These are phyloP conservation scores for Acanthacorydalis orientalis DNA, from an alignment of 2,888 invertebrate species.

Conservation along the genomic window DNA sequence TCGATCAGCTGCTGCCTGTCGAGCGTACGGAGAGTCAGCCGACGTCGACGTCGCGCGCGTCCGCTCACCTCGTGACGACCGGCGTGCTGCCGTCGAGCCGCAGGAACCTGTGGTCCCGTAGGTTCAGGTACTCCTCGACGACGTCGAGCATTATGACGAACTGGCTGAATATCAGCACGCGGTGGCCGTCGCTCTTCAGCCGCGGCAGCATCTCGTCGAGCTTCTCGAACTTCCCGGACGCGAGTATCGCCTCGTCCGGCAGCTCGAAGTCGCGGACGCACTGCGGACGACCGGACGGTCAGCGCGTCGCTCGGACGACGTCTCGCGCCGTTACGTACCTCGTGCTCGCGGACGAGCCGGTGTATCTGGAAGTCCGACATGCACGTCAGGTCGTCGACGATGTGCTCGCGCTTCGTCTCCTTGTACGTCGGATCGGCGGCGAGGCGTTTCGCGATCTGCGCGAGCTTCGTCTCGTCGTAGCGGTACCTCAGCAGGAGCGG, in stretches of 20 bases:
- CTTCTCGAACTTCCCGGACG: constrained; percentile 75
- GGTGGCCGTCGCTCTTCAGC: constrained; percentile 54
- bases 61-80: constrained; percentile 49
- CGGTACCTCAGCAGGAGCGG: constrained; percentile 66
- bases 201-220: constrained; percentile 62
- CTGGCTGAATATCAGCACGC: constrained; percentile 89
- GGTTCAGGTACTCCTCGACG: constrained; percentile 70
- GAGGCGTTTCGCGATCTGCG: constrained; percentile 51
- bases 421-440: constrained; percentile 51
- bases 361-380: constrained; percentile 89
- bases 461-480: constrained; percentile 44
- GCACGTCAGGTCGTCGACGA: constrained; percentile 72
- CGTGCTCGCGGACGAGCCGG: constrained; percentile 51
- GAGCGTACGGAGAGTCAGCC: background rate
- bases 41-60: too few species aligned
- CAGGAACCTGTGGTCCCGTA: constrained; percentile 54
- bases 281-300: constrained; percentile 29
- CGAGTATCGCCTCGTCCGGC: constrained; percentile 51
- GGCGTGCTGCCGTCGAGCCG: constrained; percentile 84
- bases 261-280: constrained; percentile 42
- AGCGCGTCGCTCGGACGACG: too few species aligned
- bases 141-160: constrained; percentile 92
- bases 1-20: constrained; percentile 79
- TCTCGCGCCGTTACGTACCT: constrained; percentile 23
- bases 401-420: constrained; percentile 58